A percentile compares a stretch with the other conserved stretches of the same genome.
phyloP scores from a whole-genome alignment of 2,888 invertebrate genomes.

The Drosophila pseudotakahashii region DNA sequence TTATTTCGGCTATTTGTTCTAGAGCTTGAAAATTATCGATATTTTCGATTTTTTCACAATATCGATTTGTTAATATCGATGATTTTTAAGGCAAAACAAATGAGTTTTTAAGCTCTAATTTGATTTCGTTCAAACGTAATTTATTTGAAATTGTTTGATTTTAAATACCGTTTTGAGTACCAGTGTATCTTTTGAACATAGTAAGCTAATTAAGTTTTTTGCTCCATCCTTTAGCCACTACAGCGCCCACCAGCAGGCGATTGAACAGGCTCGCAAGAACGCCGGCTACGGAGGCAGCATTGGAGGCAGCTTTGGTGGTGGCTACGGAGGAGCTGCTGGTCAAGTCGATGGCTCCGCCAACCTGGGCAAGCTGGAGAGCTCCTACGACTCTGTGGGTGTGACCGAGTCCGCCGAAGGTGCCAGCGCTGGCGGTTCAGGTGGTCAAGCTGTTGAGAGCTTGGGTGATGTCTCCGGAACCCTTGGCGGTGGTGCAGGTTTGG shows the following conservation, averaged over 20 bases:
- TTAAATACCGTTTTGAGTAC: background rate
- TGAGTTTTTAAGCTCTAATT: too few relatives aligned
- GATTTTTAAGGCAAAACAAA: too few relatives aligned
- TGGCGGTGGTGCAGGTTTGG: conserved; percentile 20
- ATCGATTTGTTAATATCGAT: too few relatives aligned
- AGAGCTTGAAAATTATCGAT: too few relatives aligned
- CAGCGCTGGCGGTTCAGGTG: conserved; percentile 27
- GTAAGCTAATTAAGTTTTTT: background rate
- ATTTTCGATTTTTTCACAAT: too few relatives aligned
- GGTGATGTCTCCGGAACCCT: conserved; percentile 1
- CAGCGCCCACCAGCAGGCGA: conserved; percentile 79
- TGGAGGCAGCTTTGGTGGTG: conserved; percentile 22
- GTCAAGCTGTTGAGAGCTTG: background rate
- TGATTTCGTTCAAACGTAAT: too few relatives aligned
- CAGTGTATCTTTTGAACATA: background rate
- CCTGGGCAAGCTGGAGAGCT: conserved; percentile 59
- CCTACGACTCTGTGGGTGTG: conserved; percentile 71
- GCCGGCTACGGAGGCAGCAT: conserved; percentile 46
- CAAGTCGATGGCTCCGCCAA: conserved; percentile 20
- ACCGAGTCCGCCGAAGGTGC: conserved; percentile 49
- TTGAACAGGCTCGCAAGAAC: conserved; percentile 80
- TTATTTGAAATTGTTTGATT: background rate
- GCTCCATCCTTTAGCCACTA: conserved; percentile 74
- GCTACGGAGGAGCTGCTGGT: conserved; percentile 40
- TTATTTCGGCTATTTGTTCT: too few relatives aligned